Conservation (phyloP, 30 jellyfish, hydroid and myxozoan genomes). For the Morbakka virulenta region DNA sequence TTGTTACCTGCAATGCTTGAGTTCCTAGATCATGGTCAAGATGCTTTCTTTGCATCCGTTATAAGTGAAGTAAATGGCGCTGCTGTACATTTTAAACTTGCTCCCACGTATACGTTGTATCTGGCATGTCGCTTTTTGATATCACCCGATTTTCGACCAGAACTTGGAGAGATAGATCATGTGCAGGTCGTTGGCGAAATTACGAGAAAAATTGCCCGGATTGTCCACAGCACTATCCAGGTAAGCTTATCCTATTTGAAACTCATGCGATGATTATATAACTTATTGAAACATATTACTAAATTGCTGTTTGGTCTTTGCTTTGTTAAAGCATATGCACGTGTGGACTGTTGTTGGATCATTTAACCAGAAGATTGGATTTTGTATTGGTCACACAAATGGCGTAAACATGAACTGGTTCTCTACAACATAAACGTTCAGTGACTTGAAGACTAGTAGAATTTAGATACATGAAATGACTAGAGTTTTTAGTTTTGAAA, state of each 20-base stretch:
- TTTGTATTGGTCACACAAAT: no score
- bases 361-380: no score
- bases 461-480: no score
- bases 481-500: no score
- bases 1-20: constrained; percentile 88
- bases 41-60: constrained; percentile 94
- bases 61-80: constrained; percentile 98
- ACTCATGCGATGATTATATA: not conserved
- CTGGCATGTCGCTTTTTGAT: constrained; percentile 88
- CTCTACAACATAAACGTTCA: no score
- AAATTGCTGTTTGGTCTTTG: no score
- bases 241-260: constrained; percentile 56
- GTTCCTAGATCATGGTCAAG: constrained; percentile 91
- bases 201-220: constrained; percentile 76
- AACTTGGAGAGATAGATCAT: constrained; percentile 69
- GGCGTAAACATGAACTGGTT: no score
- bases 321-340: no score
- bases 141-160: constrained; percentile 85
- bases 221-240: constrained; percentile 89
- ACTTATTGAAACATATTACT: no score
- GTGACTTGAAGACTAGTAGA: no score
- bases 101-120: constrained; percentile 96
- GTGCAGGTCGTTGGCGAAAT: constrained; percentile 55
- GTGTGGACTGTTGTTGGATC: no score
- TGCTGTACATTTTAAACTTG: constrained; percentile 94